These are phyloP conservation scores for Lagopus leucura DNA, from an alignment of 2,113 vertebrate species.

Conservation along the genomic window DNA sequence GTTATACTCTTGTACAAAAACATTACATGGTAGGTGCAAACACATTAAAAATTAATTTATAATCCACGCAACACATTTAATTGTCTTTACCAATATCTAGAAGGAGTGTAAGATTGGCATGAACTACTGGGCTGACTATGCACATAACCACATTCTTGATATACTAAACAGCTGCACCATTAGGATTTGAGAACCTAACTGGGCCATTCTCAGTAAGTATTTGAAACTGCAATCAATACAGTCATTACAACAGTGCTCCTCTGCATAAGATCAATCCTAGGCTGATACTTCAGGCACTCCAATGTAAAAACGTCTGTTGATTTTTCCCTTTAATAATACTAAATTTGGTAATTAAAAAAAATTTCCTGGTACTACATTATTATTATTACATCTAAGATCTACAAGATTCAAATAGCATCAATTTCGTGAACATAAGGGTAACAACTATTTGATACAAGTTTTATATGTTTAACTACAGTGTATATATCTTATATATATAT, in stretches of 20 bases:
- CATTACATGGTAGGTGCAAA: neutral
- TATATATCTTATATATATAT: too few relatives aligned
- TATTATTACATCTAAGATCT: neutral
- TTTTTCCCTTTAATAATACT: neutral
- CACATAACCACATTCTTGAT: neutral
- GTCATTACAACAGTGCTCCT: neutral
- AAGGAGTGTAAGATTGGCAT: neutral
- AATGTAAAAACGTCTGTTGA: neutral
- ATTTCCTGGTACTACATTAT: neutral
- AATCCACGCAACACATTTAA: neutral
- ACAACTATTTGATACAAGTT: neutral
- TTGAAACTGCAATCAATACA: neutral
- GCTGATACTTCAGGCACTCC: neutral
- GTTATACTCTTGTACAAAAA: neutral
- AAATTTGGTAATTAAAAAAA: neutral
- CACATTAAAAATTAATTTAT: neutral
- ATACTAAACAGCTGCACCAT: neutral
- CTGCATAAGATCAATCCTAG: neutral
- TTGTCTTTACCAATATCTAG: neutral
- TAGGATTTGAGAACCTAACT: neutral
- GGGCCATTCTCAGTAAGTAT: neutral
- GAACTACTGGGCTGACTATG: neutral
- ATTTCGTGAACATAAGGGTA: neutral
- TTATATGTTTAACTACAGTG: neutral
- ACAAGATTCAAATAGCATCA: neutral